Evolutionary conservation across 2,888 invertebrate species (phyloP), one percentile per base, ranked within the genome.

Genomic region (Scaeva pyrastri): DNA sequence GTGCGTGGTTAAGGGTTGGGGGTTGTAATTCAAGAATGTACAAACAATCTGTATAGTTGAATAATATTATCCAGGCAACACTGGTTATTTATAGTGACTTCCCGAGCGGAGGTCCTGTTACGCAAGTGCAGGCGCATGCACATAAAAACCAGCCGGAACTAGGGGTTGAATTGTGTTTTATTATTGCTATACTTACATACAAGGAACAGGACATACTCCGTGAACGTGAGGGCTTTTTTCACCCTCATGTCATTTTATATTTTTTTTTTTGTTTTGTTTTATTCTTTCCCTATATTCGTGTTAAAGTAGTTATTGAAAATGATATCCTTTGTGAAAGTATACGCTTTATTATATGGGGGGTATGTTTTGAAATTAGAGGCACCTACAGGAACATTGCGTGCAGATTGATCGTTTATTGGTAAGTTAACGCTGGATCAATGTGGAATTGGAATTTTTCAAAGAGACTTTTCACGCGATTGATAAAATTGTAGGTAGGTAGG

Each of bases 121-220:
- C 52, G 68, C 68, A 68, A 68, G 50, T 68, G 68, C 39, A 39
- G 23, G 68, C 68, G 50, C 68, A 68, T 68, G 68, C 23, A 52
- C 39, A 68, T 39, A 39, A 7, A 52, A 68, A 39, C 21, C 50
- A 23, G 23, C 68, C 68, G 68, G 68, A 68, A 68, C 68, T 68
- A 68, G 52, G 68, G 68, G 68, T 52, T 52, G 52, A 68, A 50
- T 23, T n/a, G 39, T 68, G 31, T 48, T 45, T 2, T 64, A 19
- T 36, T 48, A 19, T 19, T 50, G 12, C 21, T 50, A 1, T 50
- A 7, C 7, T 2, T 12, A 6, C 6, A 19, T 48, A 23, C 50
- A 68, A 10, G 19, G 14, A 1, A 3, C 10, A 21, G 43, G 10
- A 41, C 43, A 55, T 31, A 31, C 12, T 31, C 31, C 26, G 16